Percentiles rank a stretch among this genome's conserved stretches.
These are phyloP conservation scores for Pavo muticus DNA, from an alignment of 2,113 vertebrate species.

Conservation along the genomic window DNA sequence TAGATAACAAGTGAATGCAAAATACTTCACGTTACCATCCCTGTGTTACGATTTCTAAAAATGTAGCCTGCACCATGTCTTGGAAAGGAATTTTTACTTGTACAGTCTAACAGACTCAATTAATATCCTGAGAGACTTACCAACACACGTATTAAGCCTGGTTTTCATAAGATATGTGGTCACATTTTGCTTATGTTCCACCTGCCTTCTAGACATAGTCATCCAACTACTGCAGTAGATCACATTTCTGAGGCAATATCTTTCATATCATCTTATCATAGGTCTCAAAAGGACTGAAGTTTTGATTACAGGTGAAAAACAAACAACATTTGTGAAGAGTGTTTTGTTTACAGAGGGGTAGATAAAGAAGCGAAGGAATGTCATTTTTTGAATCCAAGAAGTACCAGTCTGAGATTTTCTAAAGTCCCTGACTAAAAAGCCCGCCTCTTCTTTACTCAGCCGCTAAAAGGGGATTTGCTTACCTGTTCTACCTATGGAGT, in stretches of 20 bases:
- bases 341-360: not conserved
- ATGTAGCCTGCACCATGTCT: not conserved
- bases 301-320: not conserved
- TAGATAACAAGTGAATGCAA: not conserved
- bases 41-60: not conserved
- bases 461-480: not conserved
- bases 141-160: not conserved
- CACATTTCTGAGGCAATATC: not conserved
- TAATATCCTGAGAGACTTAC: not conserved
- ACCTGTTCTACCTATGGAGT: not conserved
- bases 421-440: not conserved
- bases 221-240: not conserved
- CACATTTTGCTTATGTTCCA: not conserved
- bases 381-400: not conserved
- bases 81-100: not conserved
- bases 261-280: not conserved
- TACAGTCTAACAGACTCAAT: not conserved
- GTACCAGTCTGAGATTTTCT: not conserved
- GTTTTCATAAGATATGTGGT: not conserved
- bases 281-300: not conserved
- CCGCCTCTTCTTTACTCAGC: not conserved
- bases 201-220: not conserved
- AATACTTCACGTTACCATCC: not conserved
- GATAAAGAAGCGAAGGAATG: not conserved
- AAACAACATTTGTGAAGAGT: accelerated